Conservation (phyloP, 2,113 vertebrate species). For the Tragelaphus imberbis region DNA sequence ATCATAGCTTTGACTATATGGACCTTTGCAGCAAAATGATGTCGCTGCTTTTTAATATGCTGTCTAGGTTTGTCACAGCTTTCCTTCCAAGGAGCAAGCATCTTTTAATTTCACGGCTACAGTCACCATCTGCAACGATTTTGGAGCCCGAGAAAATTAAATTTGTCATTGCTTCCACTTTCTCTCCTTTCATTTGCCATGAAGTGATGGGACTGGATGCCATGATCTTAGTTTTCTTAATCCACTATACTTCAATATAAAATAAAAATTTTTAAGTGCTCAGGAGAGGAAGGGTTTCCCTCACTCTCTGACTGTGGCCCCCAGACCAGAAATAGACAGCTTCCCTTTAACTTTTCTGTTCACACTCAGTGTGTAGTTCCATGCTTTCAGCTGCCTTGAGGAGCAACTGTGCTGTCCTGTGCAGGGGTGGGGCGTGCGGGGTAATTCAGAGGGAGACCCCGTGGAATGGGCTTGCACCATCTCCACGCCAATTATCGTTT, state of each 20-base stretch:
- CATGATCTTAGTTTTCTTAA: not conserved
- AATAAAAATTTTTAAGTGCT: not conserved
- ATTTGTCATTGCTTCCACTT: not conserved
- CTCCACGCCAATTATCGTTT: rapidly evolving
- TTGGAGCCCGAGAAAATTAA: not conserved
- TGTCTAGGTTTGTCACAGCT: not conserved
- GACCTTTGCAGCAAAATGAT: not conserved
- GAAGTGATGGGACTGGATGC: not conserved
- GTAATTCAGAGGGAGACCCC: rapidly evolving
- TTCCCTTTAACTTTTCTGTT: not conserved
- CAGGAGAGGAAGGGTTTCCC: not conserved
- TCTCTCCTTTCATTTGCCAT: not conserved
- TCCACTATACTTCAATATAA: not conserved
- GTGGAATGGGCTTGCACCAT: rapidly evolving
- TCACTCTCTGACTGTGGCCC: too few relatives aligned
- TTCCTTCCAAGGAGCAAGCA: not conserved
- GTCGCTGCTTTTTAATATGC: not conserved
- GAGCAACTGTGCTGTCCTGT: not conserved
- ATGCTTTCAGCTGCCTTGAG: not conserved
- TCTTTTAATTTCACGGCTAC: not conserved
- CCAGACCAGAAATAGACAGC: not conserved
- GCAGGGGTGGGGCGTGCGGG: not conserved
- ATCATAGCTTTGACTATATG: not conserved
- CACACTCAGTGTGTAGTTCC: rapidly evolving
- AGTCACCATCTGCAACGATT: not conserved